These are phyloP conservation scores for Felis chaus DNA, from an alignment of 2,113 vertebrate genomes.

Conservation along the genomic window DNA sequence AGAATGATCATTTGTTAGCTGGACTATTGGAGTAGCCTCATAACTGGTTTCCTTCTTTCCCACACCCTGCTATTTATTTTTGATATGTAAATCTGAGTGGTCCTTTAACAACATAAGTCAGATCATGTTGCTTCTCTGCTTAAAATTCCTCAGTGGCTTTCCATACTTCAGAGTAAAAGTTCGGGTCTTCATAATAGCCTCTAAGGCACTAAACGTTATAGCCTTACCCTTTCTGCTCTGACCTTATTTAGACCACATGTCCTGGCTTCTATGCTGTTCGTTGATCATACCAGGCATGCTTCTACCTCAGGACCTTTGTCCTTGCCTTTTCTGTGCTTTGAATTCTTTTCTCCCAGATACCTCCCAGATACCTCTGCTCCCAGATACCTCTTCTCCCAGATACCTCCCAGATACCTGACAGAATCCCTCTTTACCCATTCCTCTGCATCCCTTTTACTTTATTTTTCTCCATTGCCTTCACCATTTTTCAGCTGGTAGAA, in stretches of 20 bases:
- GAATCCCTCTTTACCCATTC: background rate
- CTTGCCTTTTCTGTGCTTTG: background rate
- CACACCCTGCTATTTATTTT: background rate
- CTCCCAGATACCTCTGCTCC: no score
- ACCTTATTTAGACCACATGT: background rate
- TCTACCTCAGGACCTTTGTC: background rate
- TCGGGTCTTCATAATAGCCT: background rate
- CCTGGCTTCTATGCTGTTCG: background rate
- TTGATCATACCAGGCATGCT: background rate
- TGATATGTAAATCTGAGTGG: background rate
- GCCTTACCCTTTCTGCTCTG: background rate
- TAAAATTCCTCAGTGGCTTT: background rate
- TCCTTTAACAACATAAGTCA: background rate
- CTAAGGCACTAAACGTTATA: background rate
- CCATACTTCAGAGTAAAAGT: background rate
- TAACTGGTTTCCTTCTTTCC: background rate
- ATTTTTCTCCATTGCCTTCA: background rate
- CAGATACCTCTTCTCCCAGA: no score
- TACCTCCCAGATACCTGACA: background rate
- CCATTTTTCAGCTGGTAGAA: background rate
- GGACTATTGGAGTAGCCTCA: background rate
- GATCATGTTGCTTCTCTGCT: background rate
- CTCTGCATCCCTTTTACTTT: background rate
- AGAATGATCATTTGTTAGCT: background rate
- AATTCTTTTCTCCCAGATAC: no score